Evolutionary conservation across 2,888 invertebrate genomes (phyloP).

Genomic region (Himalopsyche kuldschensis): DNA sequence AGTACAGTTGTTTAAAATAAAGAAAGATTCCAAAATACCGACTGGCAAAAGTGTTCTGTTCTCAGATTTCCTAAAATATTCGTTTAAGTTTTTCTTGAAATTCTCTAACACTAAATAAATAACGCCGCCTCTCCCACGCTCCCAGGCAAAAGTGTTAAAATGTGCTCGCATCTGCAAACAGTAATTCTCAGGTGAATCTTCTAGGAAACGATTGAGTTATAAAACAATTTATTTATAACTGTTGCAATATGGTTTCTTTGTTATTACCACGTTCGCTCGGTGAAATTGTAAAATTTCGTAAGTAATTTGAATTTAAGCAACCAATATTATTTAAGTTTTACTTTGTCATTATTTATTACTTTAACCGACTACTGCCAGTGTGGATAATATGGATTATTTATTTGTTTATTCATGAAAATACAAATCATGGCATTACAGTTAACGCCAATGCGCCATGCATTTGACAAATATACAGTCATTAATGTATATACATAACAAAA

Average conservation of each 20-base stretch:
- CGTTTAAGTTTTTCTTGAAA: too few relatives aligned
- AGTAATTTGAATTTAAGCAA: not conserved
- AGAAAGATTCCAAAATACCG: not conserved
- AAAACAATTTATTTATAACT: not conserved
- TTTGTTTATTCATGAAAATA: too few relatives aligned
- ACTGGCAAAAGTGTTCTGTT: not conserved
- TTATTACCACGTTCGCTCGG: not conserved
- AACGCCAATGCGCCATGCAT: too few relatives aligned
- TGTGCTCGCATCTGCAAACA: not conserved
- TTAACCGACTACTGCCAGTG: too few relatives aligned
- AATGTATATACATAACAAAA: too few relatives aligned
- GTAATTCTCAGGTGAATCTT: not conserved
- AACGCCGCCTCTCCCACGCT: not conserved
- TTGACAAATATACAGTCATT: too few relatives aligned
- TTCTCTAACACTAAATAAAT: not conserved
- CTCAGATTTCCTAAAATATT: not conserved
- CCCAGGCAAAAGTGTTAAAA: not conserved
- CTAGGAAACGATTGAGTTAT: not conserved
- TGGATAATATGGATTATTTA: too few relatives aligned
- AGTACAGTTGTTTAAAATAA: not conserved
- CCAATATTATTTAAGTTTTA: not conserved
- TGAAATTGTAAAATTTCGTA: not conserved
- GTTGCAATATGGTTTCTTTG: not conserved
- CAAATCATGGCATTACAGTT: too few relatives aligned
- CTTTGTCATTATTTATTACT: not conserved